Percentiles rank a stretch among this genome's conserved stretches.
Conservation (phyloP, 1,140 invertebrate genomes). For the Phortica variegata region DNA sequence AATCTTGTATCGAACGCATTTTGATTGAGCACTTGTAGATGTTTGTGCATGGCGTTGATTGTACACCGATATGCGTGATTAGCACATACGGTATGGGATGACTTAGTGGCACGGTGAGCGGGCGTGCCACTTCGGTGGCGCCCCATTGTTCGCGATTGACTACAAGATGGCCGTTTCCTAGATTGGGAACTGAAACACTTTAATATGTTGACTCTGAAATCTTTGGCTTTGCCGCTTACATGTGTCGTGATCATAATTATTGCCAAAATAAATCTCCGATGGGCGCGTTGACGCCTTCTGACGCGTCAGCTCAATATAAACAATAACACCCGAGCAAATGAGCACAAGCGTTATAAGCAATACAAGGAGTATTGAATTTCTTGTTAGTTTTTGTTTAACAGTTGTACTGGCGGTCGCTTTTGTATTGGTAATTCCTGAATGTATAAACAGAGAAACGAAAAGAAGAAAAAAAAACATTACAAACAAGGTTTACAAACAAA, state of each 20-base stretch:
- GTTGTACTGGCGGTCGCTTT: slow-evolving; percentile 1
- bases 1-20: slow-evolving; percentile 54
- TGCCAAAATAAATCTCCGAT: slow-evolving; percentile 38
- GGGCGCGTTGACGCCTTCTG: slow-evolving; percentile 4
- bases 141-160: slow-evolving; percentile 59
- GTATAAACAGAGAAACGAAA: no score
- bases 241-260: slow-evolving; percentile 44
- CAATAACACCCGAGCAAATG: slow-evolving; percentile 24
- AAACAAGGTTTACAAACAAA: no score
- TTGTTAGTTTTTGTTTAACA: slow-evolving; percentile 26
- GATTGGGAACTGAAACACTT: slow-evolving; percentile 48
- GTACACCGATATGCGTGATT: slow-evolving; percentile 57
- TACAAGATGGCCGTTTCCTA: slow-evolving; percentile 54
- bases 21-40: slow-evolving; percentile 51
- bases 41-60: slow-evolving; percentile 31
- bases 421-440: slow-evolving; percentile 38
- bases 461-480: not conserved
- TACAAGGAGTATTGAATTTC: slow-evolving; percentile 33
- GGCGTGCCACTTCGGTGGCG: slow-evolving; percentile 46
- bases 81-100: slow-evolving; percentile 55
- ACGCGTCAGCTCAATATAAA: slow-evolving; percentile 31
- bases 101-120: slow-evolving; percentile 27
- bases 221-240: slow-evolving; percentile 37
- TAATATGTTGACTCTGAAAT: slow-evolving; percentile 3
- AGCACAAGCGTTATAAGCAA: slow-evolving; percentile 36